phyloP scores from a whole-genome alignment of 30 jellyfish, hydroid and myxozoan species.

The Hydractinia symbiolongicarpus region DNA sequence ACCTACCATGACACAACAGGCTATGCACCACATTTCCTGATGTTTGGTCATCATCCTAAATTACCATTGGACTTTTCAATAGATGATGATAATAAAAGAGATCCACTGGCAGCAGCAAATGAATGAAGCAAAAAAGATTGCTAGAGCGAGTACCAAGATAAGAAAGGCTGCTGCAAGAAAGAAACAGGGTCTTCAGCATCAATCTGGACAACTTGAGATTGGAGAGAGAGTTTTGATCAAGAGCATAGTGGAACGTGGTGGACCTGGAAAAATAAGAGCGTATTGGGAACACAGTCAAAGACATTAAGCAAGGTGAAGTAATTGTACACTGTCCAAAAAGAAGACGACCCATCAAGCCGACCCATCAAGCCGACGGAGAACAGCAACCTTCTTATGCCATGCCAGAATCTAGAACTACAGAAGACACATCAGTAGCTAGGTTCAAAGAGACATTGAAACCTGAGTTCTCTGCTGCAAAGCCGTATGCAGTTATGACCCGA shows the following conservation, averaged over 20 bases:
- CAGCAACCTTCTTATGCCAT: too few species aligned
- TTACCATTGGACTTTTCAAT: constrained; percentile 32
- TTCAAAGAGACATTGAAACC: not conserved
- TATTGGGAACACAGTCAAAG: constrained; percentile 24
- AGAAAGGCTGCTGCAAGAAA: too few species aligned
- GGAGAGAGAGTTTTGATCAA: not conserved
- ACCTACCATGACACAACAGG: constrained; percentile 38
- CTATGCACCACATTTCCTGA: constrained; percentile 34
- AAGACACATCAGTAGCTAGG: not conserved
- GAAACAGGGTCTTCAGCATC: too few species aligned
- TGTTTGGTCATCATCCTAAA: constrained; percentile 29
- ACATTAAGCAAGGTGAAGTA: too few species aligned
- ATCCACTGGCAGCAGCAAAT: too few species aligned
- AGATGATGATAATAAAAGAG: not conserved
- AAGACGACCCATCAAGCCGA: too few species aligned
- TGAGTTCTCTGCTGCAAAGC: too few species aligned
- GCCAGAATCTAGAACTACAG: not conserved
- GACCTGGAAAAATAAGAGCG: constrained; percentile 37
- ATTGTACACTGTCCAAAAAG: too few species aligned
- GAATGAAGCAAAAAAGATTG: too few species aligned
- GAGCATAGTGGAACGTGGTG: constrained; percentile 5
- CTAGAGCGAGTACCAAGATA: too few species aligned
- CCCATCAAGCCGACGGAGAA: not conserved
- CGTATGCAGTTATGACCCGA: too few species aligned
- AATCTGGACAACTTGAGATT: too few species aligned